phyloP scores from a whole-genome alignment of 1,140 invertebrate genomes.

The Drosophila takahashii region DNA sequence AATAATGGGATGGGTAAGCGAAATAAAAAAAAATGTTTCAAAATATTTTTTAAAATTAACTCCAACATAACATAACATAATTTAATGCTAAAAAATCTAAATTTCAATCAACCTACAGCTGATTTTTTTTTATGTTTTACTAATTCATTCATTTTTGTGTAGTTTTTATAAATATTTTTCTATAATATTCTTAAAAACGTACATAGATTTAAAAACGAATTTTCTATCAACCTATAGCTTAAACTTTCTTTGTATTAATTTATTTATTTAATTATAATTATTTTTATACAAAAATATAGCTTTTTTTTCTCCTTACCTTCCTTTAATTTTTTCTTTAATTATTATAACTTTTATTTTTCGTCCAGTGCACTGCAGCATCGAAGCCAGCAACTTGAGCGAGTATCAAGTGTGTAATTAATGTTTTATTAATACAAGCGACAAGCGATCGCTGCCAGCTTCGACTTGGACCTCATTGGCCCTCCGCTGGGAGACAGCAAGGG shows the following conservation, averaged over 20 bases:
- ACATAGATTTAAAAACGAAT: too few species aligned
- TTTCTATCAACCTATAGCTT: too few species aligned
- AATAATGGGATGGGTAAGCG: neutral
- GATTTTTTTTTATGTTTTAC: too few species aligned
- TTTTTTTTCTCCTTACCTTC: neutral
- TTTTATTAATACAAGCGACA: constrained; percentile 85
- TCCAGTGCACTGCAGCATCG: constrained; percentile 2
- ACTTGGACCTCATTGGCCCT: constrained; percentile 27
- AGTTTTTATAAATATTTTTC: too few species aligned
- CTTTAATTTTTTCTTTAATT: neutral
- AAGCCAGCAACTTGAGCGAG: constrained; percentile 45
- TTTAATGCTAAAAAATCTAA: too few species aligned
- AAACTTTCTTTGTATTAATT: too few species aligned
- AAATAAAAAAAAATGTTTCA: neutral
- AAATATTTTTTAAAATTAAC: too few species aligned
- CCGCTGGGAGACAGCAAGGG: constrained; percentile 42
- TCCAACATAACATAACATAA: too few species aligned
- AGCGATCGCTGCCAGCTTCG: constrained; percentile 72
- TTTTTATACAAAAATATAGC: neutral
- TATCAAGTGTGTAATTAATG: constrained; percentile 84
- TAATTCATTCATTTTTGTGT: too few species aligned
- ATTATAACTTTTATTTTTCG: neutral
- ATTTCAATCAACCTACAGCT: too few species aligned
- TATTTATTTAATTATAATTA: too few species aligned
- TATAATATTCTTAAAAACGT: too few species aligned